phyloP scores from a whole-genome alignment of 2,113 vertebrate species.

The Sphaerodactylus townsendi region DNA sequence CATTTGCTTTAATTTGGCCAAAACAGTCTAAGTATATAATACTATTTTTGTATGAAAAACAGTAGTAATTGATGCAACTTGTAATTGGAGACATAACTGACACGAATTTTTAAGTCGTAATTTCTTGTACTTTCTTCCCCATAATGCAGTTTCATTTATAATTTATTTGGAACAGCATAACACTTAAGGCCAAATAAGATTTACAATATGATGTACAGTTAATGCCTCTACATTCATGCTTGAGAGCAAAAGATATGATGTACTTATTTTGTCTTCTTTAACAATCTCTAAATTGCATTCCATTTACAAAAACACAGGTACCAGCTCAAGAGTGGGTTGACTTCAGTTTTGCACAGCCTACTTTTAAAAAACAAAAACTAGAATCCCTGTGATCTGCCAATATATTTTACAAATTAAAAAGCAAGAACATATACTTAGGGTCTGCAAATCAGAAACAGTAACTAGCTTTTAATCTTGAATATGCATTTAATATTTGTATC shows the following conservation, averaged over 20 bases:
- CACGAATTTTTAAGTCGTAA: not conserved
- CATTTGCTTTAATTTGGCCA: not conserved
- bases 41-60: not conserved
- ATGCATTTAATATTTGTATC: too few species aligned
- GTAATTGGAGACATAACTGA: not conserved
- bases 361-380: not conserved
- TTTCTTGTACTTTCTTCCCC: not conserved
- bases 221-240: not conserved
- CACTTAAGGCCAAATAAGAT: not conserved
- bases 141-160: not conserved
- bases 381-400: not conserved
- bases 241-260: not conserved
- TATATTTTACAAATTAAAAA: not conserved
- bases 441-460: not conserved
- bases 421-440: not conserved
- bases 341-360: not conserved
- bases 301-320: not conserved
- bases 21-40: too few species aligned
- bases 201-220: not conserved
- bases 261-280: not conserved
- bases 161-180: not conserved
- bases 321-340: not conserved
- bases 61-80: not conserved
- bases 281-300: not conserved
- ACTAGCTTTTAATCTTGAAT: not conserved